These are phyloP conservation scores for Silurus meridionalis DNA, from an alignment of 2,113 vertebrate species.

Conservation along the genomic window DNA sequence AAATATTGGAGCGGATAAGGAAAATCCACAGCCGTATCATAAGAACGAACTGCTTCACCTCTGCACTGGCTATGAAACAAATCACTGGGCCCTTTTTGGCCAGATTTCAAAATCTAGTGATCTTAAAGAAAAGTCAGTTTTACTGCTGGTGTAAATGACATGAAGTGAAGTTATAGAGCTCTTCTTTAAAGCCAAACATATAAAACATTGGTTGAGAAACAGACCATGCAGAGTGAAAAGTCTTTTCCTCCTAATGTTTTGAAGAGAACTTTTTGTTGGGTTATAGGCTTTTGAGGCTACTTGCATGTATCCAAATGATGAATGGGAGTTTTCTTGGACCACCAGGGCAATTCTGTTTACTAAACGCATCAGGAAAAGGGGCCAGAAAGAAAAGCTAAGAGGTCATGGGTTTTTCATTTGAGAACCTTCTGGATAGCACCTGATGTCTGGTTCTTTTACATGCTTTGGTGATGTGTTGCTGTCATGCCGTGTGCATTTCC, in stretches of 20 bases:
- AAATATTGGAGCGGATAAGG: not conserved
- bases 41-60: not conserved
- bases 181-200: slow-evolving; percentile 33
- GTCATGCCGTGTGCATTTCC: not conserved
- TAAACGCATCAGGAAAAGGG: slow-evolving; percentile 8
- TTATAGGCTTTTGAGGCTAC: slow-evolving; percentile 29
- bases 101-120: slow-evolving; percentile 10
- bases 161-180: slow-evolving; percentile 8
- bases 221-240: slow-evolving; percentile 34
- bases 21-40: not conserved
- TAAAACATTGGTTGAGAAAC: slow-evolving; percentile 25
- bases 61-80: not conserved
- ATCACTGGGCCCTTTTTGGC: not conserved
- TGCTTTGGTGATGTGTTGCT: slow-evolving; percentile 25
- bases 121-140: slow-evolving; percentile 18
- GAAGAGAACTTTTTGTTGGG: slow-evolving; percentile 38
- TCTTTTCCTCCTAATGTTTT: slow-evolving; percentile 34
- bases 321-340: slow-evolving; percentile 42
- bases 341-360: slow-evolving; percentile 49
- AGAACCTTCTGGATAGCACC: slow-evolving; percentile 21
- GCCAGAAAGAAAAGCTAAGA: slow-evolving; percentile 13
- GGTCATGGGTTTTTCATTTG: slow-evolving; percentile 38
- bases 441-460: not conserved
- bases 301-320: slow-evolving; percentile 36
- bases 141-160: slow-evolving; percentile 39